Percentiles rank a stretch among this genome's conserved stretches.
Evolutionary conservation across 2,888 invertebrate genomes (phyloP).

Genomic region (Nephrocerus scutellatus): DNA sequence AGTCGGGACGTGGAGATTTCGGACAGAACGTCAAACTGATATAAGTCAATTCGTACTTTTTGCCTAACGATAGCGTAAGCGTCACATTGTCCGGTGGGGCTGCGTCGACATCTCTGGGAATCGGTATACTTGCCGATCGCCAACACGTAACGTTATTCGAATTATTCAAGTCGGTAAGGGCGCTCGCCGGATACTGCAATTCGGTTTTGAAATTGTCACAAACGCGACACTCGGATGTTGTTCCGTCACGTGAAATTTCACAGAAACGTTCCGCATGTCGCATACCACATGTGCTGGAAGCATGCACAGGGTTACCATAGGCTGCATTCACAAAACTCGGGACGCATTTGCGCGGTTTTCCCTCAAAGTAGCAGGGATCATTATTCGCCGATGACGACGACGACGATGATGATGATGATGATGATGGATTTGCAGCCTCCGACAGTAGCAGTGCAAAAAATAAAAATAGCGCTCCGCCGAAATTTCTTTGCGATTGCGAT

Average conservation of each 20-base stretch:
- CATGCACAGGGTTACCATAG: conserved; percentile 82
- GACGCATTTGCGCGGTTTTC: conserved; percentile 81
- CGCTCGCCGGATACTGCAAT: conserved; percentile 68
- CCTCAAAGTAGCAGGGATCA: conserved; percentile 88
- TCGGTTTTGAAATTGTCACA: conserved; percentile 78
- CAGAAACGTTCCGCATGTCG: conserved; percentile 71
- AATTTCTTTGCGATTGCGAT: conserved; percentile 7
- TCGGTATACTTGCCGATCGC: conserved; percentile 79
- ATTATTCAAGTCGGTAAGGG: conserved; percentile 94
- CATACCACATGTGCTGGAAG: conserved; percentile 84
- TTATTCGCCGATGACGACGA: too few relatives aligned
- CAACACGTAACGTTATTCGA: conserved; percentile 97
- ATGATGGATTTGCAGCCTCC: conserved; percentile 50
- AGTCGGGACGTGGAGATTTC: conserved; percentile 86
- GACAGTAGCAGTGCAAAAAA: conserved; percentile 12
- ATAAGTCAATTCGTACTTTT: conserved; percentile 98
- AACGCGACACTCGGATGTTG: conserved; percentile 57
- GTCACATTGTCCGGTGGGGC: conserved; percentile 91
- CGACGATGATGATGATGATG: too few relatives aligned
- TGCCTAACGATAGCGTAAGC: conserved; percentile 83
- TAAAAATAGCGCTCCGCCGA: conserved; percentile 8
- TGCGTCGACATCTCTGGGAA: conserved; percentile 60
- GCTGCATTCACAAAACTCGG: conserved; percentile 99
- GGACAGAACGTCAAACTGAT: conserved; percentile 95
- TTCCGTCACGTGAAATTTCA: conserved; percentile 51